Evolutionary conservation across 37 sponge, comb jelly and placozoan genomes (phyloP).

Genomic region (Aphrocallistes beatrix): DNA sequence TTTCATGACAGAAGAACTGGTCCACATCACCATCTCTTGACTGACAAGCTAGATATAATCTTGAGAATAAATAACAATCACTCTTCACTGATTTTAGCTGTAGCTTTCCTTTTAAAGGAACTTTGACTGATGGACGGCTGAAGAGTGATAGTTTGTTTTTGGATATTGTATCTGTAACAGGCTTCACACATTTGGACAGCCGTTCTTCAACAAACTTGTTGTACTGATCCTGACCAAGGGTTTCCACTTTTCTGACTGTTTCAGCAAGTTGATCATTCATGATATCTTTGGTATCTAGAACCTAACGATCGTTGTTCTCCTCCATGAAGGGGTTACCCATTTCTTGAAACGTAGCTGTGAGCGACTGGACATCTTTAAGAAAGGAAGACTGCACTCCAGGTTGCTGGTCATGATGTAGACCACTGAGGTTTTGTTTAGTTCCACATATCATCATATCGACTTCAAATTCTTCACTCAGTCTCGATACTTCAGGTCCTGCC

Average conservation of each 20-base stretch:
- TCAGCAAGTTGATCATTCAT: background rate
- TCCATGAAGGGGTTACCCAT: background rate
- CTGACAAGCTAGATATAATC: conserved; percentile 1
- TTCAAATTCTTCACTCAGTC: background rate
- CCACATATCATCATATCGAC: too few species aligned
- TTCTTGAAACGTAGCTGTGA: background rate
- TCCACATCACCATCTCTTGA: conserved; percentile 23
- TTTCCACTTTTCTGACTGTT: background rate
- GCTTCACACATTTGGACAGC: background rate
- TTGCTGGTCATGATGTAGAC: background rate
- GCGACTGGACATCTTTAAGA: background rate
- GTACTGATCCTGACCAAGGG: background rate
- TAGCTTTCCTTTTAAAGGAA: background rate
- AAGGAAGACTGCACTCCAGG: background rate
- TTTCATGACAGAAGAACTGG: conserved; percentile 19
- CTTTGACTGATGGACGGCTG: background rate
- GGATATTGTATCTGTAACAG: background rate
- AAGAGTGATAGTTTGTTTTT: background rate
- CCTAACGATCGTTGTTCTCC: background rate
- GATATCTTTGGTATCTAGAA: background rate
- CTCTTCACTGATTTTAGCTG: background rate
- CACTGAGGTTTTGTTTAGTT: too few species aligned
- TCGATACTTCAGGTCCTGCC: background rate
- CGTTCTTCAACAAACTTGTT: background rate
- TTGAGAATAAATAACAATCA: background rate